These are phyloP conservation scores for Lates calcarifer DNA, from an alignment of 2,113 vertebrate genomes.

Conservation along the genomic window DNA sequence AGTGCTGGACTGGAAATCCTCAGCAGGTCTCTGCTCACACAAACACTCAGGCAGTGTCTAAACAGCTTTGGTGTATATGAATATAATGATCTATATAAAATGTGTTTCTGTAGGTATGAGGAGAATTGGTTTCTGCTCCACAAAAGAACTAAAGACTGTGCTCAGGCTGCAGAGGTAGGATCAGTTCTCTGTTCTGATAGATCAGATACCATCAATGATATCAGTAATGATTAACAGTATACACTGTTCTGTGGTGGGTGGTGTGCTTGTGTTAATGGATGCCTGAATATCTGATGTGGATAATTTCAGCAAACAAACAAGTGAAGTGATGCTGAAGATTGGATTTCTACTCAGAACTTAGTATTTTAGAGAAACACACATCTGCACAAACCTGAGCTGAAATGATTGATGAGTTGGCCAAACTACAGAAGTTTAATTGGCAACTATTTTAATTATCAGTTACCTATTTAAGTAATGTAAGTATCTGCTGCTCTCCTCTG, in stretches of 20 bases:
- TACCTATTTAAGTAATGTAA: no score
- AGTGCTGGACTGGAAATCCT: constrained; percentile 73
- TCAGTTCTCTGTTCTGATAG: not conserved
- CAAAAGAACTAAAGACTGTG: constrained; percentile 71
- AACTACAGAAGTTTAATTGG: no score
- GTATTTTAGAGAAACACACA: no score
- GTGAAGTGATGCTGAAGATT: no score
- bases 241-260: not conserved
- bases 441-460: no score
- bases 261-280: not conserved
- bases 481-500: no score
- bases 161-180: constrained; percentile 71
- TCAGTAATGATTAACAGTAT: not conserved
- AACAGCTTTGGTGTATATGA: not conserved
- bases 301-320: no score
- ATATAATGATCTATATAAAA: not conserved
- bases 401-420: no score
- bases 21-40: constrained; percentile 56
- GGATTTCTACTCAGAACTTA: no score
- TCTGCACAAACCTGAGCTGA: not conserved
- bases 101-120: constrained; percentile 65
- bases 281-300: not conserved
- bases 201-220: not conserved
- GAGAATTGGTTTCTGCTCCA: constrained; percentile 74
- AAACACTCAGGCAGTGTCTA: not conserved